phyloP scores from a whole-genome alignment of 2,888 invertebrate genomes.

The Anorthoa munda region DNA sequence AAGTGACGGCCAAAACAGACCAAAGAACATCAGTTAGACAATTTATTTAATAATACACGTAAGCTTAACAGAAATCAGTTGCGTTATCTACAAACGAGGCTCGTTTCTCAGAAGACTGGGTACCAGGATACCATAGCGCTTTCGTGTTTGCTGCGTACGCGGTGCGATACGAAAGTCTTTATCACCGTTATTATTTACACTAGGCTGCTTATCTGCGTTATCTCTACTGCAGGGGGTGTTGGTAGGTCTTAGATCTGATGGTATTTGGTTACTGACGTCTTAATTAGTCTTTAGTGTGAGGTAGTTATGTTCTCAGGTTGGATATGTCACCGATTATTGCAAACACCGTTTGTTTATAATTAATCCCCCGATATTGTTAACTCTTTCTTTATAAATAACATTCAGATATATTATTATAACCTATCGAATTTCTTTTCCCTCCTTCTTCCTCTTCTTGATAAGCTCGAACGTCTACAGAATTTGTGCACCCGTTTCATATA shows the following conservation, averaged over 20 bases:
- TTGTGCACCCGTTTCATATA: no score
- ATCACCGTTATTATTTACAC: slow-evolving; percentile 58
- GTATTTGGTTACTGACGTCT: slow-evolving; percentile 21
- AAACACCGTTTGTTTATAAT: no score
- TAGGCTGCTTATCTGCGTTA: slow-evolving; percentile 26
- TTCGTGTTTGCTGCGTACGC: slow-evolving; percentile 36
- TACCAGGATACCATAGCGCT: slow-evolving; percentile 17
- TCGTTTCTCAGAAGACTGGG: slow-evolving; percentile 44
- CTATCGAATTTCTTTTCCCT: no score
- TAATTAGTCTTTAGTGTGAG: slow-evolving; percentile 4
- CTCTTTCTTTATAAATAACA: no score
- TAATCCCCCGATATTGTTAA: no score
- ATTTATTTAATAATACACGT: slow-evolving; percentile 22
- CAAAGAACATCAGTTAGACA: slow-evolving; percentile 11
- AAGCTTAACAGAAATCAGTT: slow-evolving; percentile 41
- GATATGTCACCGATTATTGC: no score
- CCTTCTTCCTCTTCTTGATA: no score
- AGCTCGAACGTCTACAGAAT: no score
- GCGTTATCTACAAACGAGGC: slow-evolving; percentile 53
- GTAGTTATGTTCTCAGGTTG: not conserved
- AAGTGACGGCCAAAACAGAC: not conserved
- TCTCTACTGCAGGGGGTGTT: slow-evolving; percentile 20
- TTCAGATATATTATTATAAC: no score
- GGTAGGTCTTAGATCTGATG: not conserved
- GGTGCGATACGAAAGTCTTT: slow-evolving; percentile 29